phyloP scores from a whole-genome alignment of 2,113 vertebrate genomes.

The Terrapene triunguis region DNA sequence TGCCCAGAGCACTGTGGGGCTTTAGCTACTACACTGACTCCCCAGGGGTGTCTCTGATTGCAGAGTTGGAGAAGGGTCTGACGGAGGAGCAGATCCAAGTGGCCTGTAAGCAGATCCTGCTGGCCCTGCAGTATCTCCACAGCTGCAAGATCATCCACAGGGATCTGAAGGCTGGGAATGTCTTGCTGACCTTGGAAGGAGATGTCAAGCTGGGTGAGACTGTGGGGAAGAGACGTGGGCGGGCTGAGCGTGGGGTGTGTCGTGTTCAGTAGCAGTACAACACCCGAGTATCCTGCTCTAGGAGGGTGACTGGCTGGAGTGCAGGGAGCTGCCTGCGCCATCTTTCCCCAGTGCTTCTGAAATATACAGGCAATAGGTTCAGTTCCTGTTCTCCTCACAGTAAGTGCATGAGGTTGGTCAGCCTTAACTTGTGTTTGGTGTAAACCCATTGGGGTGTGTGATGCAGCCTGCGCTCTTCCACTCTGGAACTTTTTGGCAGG shows the following conservation, averaged over 20 bases:
- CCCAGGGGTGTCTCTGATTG: background rate
- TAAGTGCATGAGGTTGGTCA: background rate
- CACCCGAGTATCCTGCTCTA: background rate
- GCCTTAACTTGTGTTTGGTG: background rate
- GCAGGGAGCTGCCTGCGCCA: background rate
- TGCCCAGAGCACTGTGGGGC: background rate
- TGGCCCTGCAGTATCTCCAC: constrained; percentile 77
- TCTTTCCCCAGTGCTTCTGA: background rate
- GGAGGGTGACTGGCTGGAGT: too few relatives aligned
- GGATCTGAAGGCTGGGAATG: constrained; percentile 80
- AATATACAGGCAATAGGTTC: too few relatives aligned
- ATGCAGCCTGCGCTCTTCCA: too few relatives aligned
- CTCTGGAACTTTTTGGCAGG: too few relatives aligned
- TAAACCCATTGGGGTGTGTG: background rate
- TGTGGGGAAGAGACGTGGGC: fast-evolving
- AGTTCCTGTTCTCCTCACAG: background rate
- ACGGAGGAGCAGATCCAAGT: constrained; percentile 78
- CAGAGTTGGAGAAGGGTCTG: constrained; percentile 80
- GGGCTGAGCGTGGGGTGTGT: too few relatives aligned
- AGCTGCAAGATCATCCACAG: constrained; percentile 79
- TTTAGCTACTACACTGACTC: background rate
- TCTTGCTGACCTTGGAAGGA: constrained; percentile 78
- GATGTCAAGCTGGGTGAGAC: constrained; percentile 79
- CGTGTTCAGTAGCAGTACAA: too few relatives aligned
- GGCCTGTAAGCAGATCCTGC: constrained; percentile 77